Evolutionary conservation across 2,888 invertebrate species (phyloP).

Genomic region (Heliconius sara): DNA sequence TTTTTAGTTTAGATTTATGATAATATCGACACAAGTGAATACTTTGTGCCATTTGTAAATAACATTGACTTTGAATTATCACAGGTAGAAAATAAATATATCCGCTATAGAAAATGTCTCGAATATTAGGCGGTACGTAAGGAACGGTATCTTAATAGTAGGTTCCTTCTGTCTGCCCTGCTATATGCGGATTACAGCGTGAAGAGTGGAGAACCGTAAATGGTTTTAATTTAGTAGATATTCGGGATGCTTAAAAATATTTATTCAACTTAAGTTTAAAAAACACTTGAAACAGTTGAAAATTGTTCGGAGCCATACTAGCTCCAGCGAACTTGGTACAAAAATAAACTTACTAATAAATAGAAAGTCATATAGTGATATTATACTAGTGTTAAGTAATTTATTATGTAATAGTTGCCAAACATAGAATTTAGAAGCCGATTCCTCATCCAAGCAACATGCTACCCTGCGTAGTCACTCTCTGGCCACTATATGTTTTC

Average conservation of each 20-base stretch:
- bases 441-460: slow-evolving; percentile 20
- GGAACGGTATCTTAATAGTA: background rate
- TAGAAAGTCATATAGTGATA: slow-evolving; percentile 71
- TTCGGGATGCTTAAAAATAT: slow-evolving; percentile 15
- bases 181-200: background rate
- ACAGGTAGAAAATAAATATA: slow-evolving; percentile 19
- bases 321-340: slow-evolving; percentile 13
- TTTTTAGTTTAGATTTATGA: slow-evolving; percentile 40
- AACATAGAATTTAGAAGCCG: slow-evolving; percentile 29
- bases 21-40: slow-evolving; percentile 73
- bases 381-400: slow-evolving; percentile 67
- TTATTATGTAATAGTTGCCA: slow-evolving; percentile 66
- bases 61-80: slow-evolving; percentile 37
- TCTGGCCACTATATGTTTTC: slow-evolving; percentile 55
- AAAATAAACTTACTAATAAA: slow-evolving; percentile 29
- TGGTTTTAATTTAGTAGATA: background rate
- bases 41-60: slow-evolving; percentile 74
- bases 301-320: background rate
- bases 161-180: no score
- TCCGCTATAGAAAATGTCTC: background rate
- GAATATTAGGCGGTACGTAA: background rate
- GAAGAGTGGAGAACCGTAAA: background rate
- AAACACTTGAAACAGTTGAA: background rate
- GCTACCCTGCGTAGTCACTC: slow-evolving; percentile 12
- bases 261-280: slow-evolving; percentile 16